phyloP scores from a whole-genome alignment of 2,888 invertebrate genomes.

The Meloe dianella region DNA sequence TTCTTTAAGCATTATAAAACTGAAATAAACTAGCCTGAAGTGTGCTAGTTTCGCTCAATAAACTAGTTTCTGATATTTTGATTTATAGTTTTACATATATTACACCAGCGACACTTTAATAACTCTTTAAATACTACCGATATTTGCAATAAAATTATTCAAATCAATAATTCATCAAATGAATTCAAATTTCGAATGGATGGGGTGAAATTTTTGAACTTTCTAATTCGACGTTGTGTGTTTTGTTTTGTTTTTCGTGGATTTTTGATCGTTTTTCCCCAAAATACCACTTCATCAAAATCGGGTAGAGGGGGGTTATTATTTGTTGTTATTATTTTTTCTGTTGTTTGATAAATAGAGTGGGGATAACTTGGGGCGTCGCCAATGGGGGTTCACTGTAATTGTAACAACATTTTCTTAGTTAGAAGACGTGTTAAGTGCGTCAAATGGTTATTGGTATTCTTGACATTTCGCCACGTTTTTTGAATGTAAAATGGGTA shows the following conservation, averaged over 20 bases:
- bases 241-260: neutral
- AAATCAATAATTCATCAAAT: too few species aligned
- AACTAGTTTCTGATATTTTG: constrained; percentile 9
- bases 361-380: constrained; percentile 13
- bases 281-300: neutral
- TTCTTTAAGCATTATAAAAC: neutral
- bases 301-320: constrained; percentile 8
- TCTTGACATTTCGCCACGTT: constrained; percentile 12
- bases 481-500: constrained; percentile 15
- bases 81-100: neutral
- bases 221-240: neutral
- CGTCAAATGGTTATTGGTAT: constrained; percentile 17
- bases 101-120: neutral
- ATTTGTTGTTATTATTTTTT: constrained; percentile 7
- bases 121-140: neutral
- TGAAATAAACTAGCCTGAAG: neutral
- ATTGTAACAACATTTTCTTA: constrained; percentile 15
- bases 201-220: neutral
- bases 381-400: constrained; percentile 9
- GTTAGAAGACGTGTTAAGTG: constrained; percentile 16
- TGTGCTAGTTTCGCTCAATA: constrained; percentile 8
- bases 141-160: neutral
- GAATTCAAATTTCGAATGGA: too few species aligned
- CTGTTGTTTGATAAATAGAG: neutral
- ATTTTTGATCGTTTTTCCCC: neutral